phyloP scores from a whole-genome alignment of 23 tunicate species.

The Oikopleura dioica region DNA sequence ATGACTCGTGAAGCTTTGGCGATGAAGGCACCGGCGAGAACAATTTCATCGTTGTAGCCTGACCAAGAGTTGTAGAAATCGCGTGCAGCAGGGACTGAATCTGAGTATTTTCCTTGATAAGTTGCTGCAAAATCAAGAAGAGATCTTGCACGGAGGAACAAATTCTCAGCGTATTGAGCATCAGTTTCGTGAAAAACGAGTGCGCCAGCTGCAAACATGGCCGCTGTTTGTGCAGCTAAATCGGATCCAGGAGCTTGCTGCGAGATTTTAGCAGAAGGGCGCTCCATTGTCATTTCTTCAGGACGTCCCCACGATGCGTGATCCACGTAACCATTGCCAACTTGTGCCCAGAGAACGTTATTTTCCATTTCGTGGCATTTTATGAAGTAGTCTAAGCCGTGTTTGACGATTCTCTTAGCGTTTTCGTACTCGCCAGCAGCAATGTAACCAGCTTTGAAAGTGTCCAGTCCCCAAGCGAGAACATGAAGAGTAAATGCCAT shows the following conservation, averaged over 20 bases:
- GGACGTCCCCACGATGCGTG: conserved; percentile 49
- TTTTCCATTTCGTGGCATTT: conserved; percentile 51
- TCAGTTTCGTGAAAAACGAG: conserved; percentile 25
- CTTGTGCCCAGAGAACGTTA: conserved; percentile 53
- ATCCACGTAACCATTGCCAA: conserved; percentile 38
- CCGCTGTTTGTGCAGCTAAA: conserved; percentile 53
- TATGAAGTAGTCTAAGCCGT: conserved; percentile 70
- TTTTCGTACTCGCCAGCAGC: conserved; percentile 36
- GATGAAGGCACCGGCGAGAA: conserved; percentile 23
- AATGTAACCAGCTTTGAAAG: conserved; percentile 26
- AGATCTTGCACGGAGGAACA: neutral
- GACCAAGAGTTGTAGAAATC: conserved; percentile 42
- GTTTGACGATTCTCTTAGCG: conserved; percentile 22
- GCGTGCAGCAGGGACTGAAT: conserved; percentile 38
- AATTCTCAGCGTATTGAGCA: neutral
- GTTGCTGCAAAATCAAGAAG: neutral
- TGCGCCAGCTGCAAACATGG: conserved; percentile 68
- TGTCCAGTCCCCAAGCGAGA: conserved; percentile 44
- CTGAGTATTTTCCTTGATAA: neutral
- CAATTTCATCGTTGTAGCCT: conserved; percentile 64
- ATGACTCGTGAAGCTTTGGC: neutral
- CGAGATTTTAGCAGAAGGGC: conserved; percentile 50
- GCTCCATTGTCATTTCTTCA: conserved; percentile 23
- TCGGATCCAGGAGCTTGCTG: conserved; percentile 36
- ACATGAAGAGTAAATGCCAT: conserved; percentile 75